Percentiles rank a stretch among this genome's conserved stretches.
Evolutionary conservation across 2,113 vertebrate species (phyloP).

Genomic region (Channa maculata): DNA sequence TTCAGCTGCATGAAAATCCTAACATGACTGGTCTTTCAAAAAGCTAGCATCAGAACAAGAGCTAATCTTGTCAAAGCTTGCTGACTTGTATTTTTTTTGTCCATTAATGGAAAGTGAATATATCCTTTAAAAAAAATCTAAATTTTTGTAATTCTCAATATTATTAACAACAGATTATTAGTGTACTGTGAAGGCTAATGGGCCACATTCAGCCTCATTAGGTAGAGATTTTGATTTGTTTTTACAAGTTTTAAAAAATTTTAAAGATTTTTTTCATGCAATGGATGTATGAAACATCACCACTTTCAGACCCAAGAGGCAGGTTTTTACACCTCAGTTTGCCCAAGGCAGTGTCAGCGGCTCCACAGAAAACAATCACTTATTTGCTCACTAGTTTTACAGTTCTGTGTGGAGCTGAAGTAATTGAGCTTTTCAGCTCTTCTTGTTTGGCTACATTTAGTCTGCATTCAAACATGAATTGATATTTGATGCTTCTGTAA

Average conservation of each 20-base stretch:
- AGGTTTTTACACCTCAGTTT: constrained; percentile 34
- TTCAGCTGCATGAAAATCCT: not conserved
- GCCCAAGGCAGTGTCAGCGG: constrained; percentile 10
- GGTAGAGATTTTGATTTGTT: not conserved
- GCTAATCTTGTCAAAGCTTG: constrained; percentile 3
- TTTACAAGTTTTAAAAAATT: too few species aligned
- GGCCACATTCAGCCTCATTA: not conserved
- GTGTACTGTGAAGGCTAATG: not conserved
- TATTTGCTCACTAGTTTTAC: constrained; percentile 25
- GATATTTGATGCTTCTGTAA: constrained; percentile 31
- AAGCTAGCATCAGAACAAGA: not conserved
- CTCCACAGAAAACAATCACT: constrained; percentile 46
- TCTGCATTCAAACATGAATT: not conserved
- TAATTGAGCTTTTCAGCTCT: not conserved
- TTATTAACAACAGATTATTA: not conserved
- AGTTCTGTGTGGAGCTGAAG: not conserved
- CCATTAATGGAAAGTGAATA: not conserved
- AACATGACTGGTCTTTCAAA: not conserved
- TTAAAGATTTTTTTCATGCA: not conserved
- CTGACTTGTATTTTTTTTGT: not conserved
- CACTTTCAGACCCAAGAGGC: constrained; percentile 2
- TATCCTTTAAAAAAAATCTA: not conserved
- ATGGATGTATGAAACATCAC: constrained; percentile 8
- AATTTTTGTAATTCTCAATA: not conserved
- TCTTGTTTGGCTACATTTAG: not conserved